A percentile compares a stretch with the other conserved stretches of the same genome.
phyloP scores from a whole-genome alignment of 1,140 invertebrate species.

The Drosophila suzukii region DNA sequence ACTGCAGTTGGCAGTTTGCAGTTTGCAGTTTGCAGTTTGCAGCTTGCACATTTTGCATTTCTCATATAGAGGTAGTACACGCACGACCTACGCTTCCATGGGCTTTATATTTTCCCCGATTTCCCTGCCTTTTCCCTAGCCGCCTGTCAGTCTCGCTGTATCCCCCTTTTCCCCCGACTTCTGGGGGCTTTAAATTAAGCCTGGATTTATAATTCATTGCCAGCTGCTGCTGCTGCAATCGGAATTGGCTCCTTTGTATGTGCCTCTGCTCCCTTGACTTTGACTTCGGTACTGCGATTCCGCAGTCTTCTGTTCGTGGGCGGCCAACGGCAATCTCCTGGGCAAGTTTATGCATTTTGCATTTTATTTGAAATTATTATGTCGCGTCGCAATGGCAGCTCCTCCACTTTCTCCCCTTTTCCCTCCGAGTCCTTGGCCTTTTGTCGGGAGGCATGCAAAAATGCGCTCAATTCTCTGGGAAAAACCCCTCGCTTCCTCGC shows the following conservation, averaged over 20 bases:
- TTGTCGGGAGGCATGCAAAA: constrained; percentile 42
- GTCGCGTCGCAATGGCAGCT: constrained; percentile 63
- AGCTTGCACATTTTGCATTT: constrained; percentile 51
- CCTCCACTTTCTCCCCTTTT: background rate
- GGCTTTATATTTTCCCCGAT: constrained; percentile 36
- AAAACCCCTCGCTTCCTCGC: constrained; percentile 8
- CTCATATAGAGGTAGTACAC: constrained; percentile 19
- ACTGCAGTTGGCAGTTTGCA: constrained; percentile 42
- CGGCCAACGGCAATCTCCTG: constrained; percentile 56
- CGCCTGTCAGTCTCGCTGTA: constrained; percentile 9
- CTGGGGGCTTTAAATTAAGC: constrained; percentile 78
- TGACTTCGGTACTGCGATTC: constrained; percentile 7
- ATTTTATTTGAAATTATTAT: constrained; percentile 83
- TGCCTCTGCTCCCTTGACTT: constrained; percentile 22
- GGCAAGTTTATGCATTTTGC: constrained; percentile 77
- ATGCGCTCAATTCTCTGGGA: constrained; percentile 37
- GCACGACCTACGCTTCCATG: constrained; percentile 58
- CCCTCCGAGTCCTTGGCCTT: constrained; percentile 9
- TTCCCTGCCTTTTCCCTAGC: constrained; percentile 8
- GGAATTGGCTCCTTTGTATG: constrained; percentile 43
- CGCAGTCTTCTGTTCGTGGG: constrained; percentile 48
- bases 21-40: constrained; percentile 29
- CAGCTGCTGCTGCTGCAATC: constrained; percentile 50
- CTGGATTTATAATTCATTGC: constrained; percentile 83
- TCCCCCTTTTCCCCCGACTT: constrained; percentile 10